Percentiles rank a stretch among this genome's conserved stretches.
phyloP scores from a whole-genome alignment of 2,113 vertebrate genomes.

The Ictalurus furcatus region DNA sequence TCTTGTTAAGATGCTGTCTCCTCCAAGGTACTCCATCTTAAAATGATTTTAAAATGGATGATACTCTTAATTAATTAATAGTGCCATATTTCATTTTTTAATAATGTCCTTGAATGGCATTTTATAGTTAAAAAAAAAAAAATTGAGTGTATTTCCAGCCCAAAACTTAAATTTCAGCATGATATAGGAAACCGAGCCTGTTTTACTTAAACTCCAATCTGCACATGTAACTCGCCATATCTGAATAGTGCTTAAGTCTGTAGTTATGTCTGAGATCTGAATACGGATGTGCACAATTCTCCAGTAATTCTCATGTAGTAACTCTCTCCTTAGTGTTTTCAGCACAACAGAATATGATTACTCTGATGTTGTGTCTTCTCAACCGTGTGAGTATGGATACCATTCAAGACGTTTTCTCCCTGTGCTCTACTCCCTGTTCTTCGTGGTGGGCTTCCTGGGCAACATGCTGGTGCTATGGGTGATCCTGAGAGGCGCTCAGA shows the following conservation, averaged over 20 bases:
- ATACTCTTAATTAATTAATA: too few species aligned
- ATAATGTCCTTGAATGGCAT: too few species aligned
- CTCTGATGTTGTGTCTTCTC: fast-evolving
- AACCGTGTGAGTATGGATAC: background rate
- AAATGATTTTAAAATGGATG: too few species aligned
- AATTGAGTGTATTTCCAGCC: too few species aligned
- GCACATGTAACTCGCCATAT: background rate
- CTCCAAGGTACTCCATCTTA: too few species aligned
- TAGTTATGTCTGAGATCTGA: background rate
- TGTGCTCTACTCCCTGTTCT: background rate
- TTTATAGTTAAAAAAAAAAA: too few species aligned
- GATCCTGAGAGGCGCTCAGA: background rate
- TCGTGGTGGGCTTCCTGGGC: background rate
- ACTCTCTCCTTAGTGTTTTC: background rate
- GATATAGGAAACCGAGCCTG: too few species aligned
- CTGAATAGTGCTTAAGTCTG: background rate
- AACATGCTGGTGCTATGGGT: slow-evolving; percentile 20
- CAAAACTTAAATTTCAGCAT: too few species aligned
- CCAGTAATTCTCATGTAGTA: background rate
- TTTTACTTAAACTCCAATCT: too few species aligned
- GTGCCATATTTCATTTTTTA: too few species aligned
- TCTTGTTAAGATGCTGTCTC: too few species aligned
- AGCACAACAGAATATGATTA: background rate
- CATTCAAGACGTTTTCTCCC: background rate
- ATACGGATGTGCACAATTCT: background rate